Evolutionary conservation across 1,140 invertebrate species (phyloP).

Genomic region (Phymorhynchus buccinoides): DNA sequence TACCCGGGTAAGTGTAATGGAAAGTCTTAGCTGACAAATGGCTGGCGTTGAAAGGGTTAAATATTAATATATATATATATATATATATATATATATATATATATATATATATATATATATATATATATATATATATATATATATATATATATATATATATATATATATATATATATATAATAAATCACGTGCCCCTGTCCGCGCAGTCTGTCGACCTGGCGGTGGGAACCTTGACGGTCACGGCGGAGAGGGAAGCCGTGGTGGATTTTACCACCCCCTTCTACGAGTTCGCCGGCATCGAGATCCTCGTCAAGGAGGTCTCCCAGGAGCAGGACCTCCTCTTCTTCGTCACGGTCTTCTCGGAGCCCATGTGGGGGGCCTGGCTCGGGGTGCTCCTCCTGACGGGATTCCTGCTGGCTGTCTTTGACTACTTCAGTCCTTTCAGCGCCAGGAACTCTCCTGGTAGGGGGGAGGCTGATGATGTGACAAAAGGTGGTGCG

Average conservation of each 20-base stretch:
- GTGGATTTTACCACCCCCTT: slow-evolving; percentile 57
- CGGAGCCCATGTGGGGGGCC: slow-evolving; percentile 52
- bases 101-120: too few species aligned
- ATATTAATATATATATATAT: too few species aligned
- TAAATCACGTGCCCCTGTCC: too few species aligned
- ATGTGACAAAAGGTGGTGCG: too few species aligned
- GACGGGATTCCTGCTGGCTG: slow-evolving; percentile 47
- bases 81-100: too few species aligned
- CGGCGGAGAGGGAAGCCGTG: slow-evolving; percentile 54
- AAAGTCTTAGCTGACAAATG: too few species aligned
- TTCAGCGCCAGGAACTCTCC: slow-evolving; percentile 41
- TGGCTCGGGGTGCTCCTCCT: slow-evolving; percentile 46
- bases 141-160: too few species aligned
- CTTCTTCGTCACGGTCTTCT: slow-evolving; percentile 54
- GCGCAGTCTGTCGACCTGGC: slow-evolving; percentile 55
- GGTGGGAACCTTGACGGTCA: slow-evolving; percentile 52
- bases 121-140: too few species aligned
- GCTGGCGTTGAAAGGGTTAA: too few species aligned
- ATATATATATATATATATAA: too few species aligned
- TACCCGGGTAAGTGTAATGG: too few species aligned
- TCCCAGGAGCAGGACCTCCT: slow-evolving; percentile 44
- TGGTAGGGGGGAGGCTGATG: slow-evolving; percentile 30
- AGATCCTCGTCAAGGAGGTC: slow-evolving; percentile 52
- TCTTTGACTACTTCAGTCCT: slow-evolving; percentile 53
- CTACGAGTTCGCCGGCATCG: slow-evolving; percentile 59